Conservation (phyloP, 2,113 vertebrate genomes). For the Zootoca vivipara region DNA sequence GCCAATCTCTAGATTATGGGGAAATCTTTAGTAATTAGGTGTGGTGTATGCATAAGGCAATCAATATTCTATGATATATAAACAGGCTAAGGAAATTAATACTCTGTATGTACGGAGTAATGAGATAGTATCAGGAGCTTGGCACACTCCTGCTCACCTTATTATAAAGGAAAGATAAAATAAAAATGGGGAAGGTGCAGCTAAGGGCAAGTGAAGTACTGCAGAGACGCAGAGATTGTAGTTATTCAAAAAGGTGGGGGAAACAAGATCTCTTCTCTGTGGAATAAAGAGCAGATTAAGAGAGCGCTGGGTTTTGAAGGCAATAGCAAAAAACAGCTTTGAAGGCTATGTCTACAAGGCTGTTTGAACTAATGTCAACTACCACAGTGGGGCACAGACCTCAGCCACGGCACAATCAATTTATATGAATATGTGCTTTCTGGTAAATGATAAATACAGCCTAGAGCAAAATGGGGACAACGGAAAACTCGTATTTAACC, state of each 20-base stretch:
- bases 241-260: slow-evolving; percentile 55
- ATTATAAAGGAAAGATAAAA: slow-evolving; percentile 67
- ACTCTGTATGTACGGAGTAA: slow-evolving; percentile 51
- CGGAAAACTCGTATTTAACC: slow-evolving; percentile 1
- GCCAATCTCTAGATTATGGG: not conserved
- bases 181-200: slow-evolving; percentile 60
- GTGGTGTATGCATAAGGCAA: slow-evolving; percentile 46
- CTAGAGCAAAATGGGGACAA: not conserved
- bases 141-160: slow-evolving; percentile 45
- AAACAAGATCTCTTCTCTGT: slow-evolving; percentile 44
- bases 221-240: slow-evolving; percentile 43
- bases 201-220: slow-evolving; percentile 50
- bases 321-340: slow-evolving; percentile 34
- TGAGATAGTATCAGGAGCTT: slow-evolving; percentile 56
- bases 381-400: not conserved
- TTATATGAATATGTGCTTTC: slow-evolving; percentile 20
- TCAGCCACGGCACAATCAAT: not conserved
- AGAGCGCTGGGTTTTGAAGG: slow-evolving; percentile 29
- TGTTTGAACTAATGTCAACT: slow-evolving; percentile 38
- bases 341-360: slow-evolving; percentile 39
- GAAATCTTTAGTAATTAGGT: slow-evolving; percentile 28
- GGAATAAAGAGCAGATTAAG: slow-evolving; percentile 53
- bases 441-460: slow-evolving; percentile 3
- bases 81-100: slow-evolving; percentile 64
- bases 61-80: slow-evolving; percentile 55